Percentiles rank a stretch among this genome's conserved stretches.
Evolutionary conservation across 2,797 vertebrate genomes (phyloP).

Genomic region (Enoplosus armatus): DNA sequence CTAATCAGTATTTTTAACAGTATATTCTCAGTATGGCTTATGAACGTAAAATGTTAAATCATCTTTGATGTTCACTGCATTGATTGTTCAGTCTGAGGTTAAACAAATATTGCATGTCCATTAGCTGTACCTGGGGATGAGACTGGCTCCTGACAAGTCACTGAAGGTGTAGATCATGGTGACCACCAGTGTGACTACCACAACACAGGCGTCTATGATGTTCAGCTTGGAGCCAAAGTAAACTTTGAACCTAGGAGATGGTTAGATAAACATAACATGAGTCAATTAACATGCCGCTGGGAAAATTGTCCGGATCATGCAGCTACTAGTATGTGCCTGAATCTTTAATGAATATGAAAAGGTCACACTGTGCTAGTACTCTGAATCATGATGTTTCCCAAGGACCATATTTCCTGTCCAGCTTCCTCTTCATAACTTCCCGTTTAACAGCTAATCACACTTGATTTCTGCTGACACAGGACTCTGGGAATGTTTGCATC

Average conservation of each 20-base stretch:
- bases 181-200: constrained; percentile 88
- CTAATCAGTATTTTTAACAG: not conserved
- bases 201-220: constrained; percentile 88
- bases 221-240: constrained; percentile 93
- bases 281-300: not conserved
- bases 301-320: not conserved
- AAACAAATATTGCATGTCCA: not conserved
- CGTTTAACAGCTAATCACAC: constrained; percentile 55
- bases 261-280: not conserved
- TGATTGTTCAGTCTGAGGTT: not conserved
- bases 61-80: not conserved
- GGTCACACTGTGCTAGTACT: not conserved
- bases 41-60: not conserved
- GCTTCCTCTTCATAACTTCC: constrained; percentile 73
- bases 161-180: constrained; percentile 87
- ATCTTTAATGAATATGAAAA: not conserved
- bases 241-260: constrained; percentile 83
- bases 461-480: constrained; percentile 66
- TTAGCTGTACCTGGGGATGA: constrained; percentile 89
- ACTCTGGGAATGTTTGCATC: constrained; percentile 40
- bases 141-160: constrained; percentile 79
- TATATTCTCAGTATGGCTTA: not conserved
- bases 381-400: constrained; percentile 2
- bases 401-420: constrained; percentile 60
- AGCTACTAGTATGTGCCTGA: not conserved